Conservation (phyloP, 2,888 invertebrate species). For the Keiferia lycopersicella region DNA sequence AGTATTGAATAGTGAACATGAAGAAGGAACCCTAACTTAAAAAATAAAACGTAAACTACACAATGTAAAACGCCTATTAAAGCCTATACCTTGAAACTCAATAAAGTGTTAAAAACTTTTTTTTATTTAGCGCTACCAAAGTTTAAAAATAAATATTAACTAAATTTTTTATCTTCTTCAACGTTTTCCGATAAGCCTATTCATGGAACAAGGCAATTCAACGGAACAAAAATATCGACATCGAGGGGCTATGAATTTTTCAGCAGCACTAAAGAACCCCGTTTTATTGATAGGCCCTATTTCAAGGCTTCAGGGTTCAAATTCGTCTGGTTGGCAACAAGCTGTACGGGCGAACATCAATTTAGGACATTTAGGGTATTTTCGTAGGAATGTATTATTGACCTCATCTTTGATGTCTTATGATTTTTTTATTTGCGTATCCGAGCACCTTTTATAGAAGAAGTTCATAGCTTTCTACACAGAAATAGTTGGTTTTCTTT, state of each 20-base stretch:
- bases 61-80: no score
- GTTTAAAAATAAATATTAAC: no score
- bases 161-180: neutral
- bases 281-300: neutral
- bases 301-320: neutral
- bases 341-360: slow-evolving; percentile 7
- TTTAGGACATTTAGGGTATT: slow-evolving; percentile 17
- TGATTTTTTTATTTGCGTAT: slow-evolving; percentile 8
- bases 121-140: no score
- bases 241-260: neutral
- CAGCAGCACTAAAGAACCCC: neutral
- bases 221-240: slow-evolving; percentile 1
- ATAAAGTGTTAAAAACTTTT: no score
- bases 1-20: no score
- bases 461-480: no score
- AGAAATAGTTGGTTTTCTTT: no score
- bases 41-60: no score
- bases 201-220: neutral
- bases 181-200: neutral
- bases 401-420: slow-evolving; percentile 10
- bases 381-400: slow-evolving; percentile 17
- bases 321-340: neutral
- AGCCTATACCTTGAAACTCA: no score
- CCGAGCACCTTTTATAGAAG: neutral
- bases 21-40: no score